Evolutionary conservation across 2,113 vertebrate genomes (phyloP).

Genomic region (Corythoichthys haematopterus): DNA sequence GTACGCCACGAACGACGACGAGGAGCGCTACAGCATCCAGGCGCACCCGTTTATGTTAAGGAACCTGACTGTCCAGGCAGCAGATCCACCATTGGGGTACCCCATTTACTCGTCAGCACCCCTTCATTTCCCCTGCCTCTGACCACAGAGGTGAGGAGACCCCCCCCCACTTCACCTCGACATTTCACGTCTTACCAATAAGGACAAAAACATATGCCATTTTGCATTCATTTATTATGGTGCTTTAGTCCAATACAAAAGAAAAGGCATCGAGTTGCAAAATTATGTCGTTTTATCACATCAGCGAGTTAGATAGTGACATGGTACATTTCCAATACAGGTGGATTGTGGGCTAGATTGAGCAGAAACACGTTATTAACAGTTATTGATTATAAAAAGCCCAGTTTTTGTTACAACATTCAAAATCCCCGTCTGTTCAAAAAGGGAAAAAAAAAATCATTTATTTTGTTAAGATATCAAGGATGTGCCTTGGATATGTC

Average conservation of each 20-base stretch:
- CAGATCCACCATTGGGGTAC: slow-evolving; percentile 92
- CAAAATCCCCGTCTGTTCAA: slow-evolving; percentile 23
- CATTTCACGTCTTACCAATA: not conserved
- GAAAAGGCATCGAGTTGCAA: slow-evolving; percentile 11
- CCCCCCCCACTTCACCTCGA: slow-evolving; percentile 4
- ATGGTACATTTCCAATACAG: not conserved
- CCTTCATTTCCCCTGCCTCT: slow-evolving; percentile 81
- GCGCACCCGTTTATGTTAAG: slow-evolving; percentile 89
- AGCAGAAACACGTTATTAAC: slow-evolving; percentile 21
- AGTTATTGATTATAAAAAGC: slow-evolving; percentile 19
- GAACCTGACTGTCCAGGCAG: slow-evolving; percentile 91
- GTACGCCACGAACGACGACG: slow-evolving; percentile 94
- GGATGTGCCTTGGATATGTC: slow-evolving; percentile 67
- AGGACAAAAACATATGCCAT: not conserved
- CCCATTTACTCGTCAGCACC: slow-evolving; percentile 89
- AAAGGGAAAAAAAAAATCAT: slow-evolving; percentile 33
- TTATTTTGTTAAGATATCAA: slow-evolving; percentile 57
- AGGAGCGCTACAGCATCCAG: slow-evolving; percentile 96
- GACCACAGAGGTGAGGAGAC: slow-evolving; percentile 37
- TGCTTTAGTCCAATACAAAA: slow-evolving; percentile 16
- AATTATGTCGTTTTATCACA: slow-evolving; percentile 1
- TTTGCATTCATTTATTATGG: slow-evolving; percentile 13
- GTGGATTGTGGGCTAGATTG: not conserved
- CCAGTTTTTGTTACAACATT: slow-evolving; percentile 23
- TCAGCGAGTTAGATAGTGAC: not conserved